Evolutionary conservation across 2,113 vertebrate species (phyloP).

Genomic region (Thamnophis sirtalis): DNA sequence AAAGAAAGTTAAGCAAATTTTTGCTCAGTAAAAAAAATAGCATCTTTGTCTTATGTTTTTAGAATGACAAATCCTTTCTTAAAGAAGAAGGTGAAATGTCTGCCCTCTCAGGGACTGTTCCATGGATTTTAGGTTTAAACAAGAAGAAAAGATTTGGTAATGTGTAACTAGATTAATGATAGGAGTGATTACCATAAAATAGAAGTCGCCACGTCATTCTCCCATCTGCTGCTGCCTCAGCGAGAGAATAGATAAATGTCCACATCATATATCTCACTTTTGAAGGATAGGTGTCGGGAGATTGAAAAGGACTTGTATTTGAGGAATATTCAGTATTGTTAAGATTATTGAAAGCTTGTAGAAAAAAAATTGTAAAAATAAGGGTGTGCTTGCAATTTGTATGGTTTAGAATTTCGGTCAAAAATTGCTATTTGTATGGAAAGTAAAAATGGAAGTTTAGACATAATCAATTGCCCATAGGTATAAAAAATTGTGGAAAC

Average conservation of each 20-base stretch:
- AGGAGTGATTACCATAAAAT: slow-evolving; percentile 51
- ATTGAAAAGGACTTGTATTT: not conserved
- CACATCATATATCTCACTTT: slow-evolving; percentile 2
- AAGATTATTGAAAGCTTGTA: not conserved
- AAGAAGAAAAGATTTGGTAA: slow-evolving; percentile 52
- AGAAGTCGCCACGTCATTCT: slow-evolving; percentile 49
- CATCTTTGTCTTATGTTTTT: slow-evolving; percentile 61
- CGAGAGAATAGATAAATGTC: slow-evolving; percentile 31
- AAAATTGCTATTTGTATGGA: not conserved
- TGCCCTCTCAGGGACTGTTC: slow-evolving; percentile 48
- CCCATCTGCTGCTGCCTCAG: slow-evolving; percentile 37
- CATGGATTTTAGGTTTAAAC: slow-evolving; percentile 50
- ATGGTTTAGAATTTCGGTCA: not conserved
- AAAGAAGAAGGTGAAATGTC: slow-evolving; percentile 45
- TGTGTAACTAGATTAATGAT: slow-evolving; percentile 59
- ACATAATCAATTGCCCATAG: not conserved
- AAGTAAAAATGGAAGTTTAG: not conserved
- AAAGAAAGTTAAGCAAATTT: not conserved
- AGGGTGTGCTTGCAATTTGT: not conserved
- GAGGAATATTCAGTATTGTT: not conserved
- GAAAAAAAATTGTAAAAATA: not conserved
- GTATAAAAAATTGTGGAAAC: not conserved
- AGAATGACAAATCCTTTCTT: slow-evolving; percentile 46
- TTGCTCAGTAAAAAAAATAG: slow-evolving; percentile 29
- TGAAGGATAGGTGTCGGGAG: not conserved